Evolutionary conservation across 2,113 vertebrate species (phyloP).

Genomic region (Aleadryas rufinucha): DNA sequence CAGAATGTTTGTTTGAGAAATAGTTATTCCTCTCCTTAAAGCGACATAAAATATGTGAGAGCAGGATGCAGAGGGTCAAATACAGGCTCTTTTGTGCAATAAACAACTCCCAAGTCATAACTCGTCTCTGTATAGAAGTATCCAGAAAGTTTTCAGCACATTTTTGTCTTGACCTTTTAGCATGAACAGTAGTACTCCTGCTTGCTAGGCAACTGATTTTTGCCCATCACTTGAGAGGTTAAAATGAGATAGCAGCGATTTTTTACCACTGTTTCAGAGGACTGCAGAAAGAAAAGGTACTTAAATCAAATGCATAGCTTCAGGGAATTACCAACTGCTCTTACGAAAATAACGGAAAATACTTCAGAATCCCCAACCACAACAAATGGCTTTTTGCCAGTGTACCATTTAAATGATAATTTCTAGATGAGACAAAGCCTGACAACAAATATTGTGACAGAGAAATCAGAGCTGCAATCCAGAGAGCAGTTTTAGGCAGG

Average conservation of each 20-base stretch:
- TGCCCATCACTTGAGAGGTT: not conserved
- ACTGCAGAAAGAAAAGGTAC: not conserved
- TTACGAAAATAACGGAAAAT: constrained; percentile 8
- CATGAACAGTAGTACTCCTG: not conserved
- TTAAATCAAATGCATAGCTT: not conserved
- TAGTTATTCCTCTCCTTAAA: not conserved
- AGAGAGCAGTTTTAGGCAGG: constrained; percentile 12
- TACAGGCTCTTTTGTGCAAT: not conserved
- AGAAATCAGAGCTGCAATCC: not conserved
- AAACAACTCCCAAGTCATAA: not conserved
- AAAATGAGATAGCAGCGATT: not conserved
- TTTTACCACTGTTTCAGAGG: not conserved
- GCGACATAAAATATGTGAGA: not conserved
- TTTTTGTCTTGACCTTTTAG: constrained; percentile 37
- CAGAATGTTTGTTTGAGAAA: constrained; percentile 11
- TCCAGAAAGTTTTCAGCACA: not conserved
- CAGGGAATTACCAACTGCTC: not conserved
- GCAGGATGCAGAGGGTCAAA: not conserved
- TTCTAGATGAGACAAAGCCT: not conserved
- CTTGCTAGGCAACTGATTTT: constrained; percentile 32
- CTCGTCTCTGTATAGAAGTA: not conserved
- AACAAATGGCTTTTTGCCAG: not conserved
- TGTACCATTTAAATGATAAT: not conserved
- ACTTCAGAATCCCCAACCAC: not conserved
- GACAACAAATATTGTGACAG: not conserved